Conservation (phyloP, 2,888 invertebrate species). For the Cremastinae sp. region DNA sequence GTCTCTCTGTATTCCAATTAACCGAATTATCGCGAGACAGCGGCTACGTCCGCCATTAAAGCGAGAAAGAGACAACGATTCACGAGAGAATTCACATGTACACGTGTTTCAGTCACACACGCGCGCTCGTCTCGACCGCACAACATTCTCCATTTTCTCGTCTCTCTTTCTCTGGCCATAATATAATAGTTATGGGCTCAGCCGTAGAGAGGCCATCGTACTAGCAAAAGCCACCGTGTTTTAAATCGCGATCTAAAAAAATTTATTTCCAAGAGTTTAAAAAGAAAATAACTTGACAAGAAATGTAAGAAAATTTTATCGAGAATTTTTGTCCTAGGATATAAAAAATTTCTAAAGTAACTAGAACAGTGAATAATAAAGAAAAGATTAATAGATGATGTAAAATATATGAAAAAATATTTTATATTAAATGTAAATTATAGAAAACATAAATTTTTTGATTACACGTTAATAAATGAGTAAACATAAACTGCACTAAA, state of each 20-base stretch:
- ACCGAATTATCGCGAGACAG: constrained; percentile 72
- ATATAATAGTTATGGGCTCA: constrained; percentile 44
- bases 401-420: no score
- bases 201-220: constrained; percentile 53
- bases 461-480: no score
- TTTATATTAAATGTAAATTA: no score
- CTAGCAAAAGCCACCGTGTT: constrained; percentile 29
- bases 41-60: constrained; percentile 38
- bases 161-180: constrained; percentile 23
- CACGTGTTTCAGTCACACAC: constrained; percentile 29
- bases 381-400: no score
- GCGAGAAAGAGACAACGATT: constrained; percentile 62
- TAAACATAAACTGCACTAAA: no score
- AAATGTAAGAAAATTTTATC: constrained; percentile 1
- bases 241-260: background rate
- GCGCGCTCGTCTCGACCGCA: constrained; percentile 9
- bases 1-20: constrained; percentile 71
- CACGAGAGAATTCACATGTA: constrained; percentile 57
- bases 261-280: background rate
- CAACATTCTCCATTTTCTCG: constrained; percentile 30
- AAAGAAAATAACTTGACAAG: background rate
- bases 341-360: no score
- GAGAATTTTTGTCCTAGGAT: no score
- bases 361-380: no score
- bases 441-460: no score